phyloP scores from a whole-genome alignment of 2,888 invertebrate species.

The Polymixis flavicincta region DNA sequence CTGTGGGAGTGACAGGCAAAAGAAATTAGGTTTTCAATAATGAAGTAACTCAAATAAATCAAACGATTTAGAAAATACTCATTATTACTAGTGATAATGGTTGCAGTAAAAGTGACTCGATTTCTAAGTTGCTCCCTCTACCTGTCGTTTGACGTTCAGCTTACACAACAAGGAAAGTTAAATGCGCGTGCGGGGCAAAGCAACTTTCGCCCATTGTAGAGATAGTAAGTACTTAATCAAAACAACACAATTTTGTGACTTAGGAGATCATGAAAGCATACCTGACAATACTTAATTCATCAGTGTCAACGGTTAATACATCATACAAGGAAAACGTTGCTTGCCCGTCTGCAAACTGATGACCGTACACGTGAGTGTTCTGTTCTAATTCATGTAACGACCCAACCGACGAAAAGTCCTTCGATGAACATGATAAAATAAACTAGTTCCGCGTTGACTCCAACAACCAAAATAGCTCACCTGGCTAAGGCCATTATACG shows the following conservation, averaged over 20 bases:
- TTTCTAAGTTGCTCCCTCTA: slow-evolving; percentile 89
- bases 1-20: slow-evolving; percentile 67
- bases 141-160: slow-evolving; percentile 85
- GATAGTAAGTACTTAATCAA: slow-evolving; percentile 71
- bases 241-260: slow-evolving; percentile 67
- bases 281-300: slow-evolving; percentile 62
- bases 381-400: slow-evolving; percentile 78
- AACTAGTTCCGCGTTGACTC: slow-evolving; percentile 90
- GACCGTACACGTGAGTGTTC: slow-evolving; percentile 75
- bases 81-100: slow-evolving; percentile 77
- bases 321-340: slow-evolving; percentile 61
- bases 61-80: slow-evolving; percentile 68
- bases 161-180: slow-evolving; percentile 91
- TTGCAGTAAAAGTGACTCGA: slow-evolving; percentile 85
- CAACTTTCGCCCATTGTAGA: slow-evolving; percentile 89
- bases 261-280: slow-evolving; percentile 54
- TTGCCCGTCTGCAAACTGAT: slow-evolving; percentile 57
- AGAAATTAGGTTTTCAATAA: slow-evolving; percentile 55
- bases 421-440: slow-evolving; percentile 87
- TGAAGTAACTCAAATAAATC: slow-evolving; percentile 60
- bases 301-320: slow-evolving; percentile 60
- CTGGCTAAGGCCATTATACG: slow-evolving; percentile 91
- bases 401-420: slow-evolving; percentile 83
- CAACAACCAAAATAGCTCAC: slow-evolving; percentile 90
- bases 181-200: slow-evolving; percentile 85